Conservation (phyloP, 2,113 vertebrate genomes). For the Corythaeola cristata region DNA sequence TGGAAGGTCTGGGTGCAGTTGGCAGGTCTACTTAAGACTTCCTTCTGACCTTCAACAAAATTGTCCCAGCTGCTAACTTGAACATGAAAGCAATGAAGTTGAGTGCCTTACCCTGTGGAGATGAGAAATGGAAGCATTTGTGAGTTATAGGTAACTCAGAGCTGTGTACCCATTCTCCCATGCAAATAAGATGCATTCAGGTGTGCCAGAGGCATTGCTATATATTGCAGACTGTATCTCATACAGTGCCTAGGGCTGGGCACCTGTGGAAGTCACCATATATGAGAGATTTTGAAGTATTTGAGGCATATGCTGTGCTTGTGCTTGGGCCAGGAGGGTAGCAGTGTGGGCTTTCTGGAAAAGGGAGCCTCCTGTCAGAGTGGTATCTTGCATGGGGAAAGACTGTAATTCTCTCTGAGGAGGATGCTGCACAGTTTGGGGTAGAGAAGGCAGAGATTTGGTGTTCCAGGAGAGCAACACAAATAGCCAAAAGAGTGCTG, state of each 20-base stretch:
- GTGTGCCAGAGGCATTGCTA: neutral
- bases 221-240: neutral
- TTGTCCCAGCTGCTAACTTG: neutral
- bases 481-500: neutral
- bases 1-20: neutral
- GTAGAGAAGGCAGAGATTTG: neutral
- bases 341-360: neutral
- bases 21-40: neutral
- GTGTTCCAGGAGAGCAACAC: neutral
- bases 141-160: neutral
- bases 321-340: neutral
- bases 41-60: neutral
- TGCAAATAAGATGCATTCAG: no score
- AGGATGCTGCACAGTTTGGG: neutral
- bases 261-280: neutral
- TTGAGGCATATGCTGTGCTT: neutral
- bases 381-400: neutral
- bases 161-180: neutral
- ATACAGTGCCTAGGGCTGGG: neutral
- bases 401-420: neutral
- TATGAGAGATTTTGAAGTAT: neutral
- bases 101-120: neutral
- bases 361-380: neutral
- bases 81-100: neutral
- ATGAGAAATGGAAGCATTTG: neutral